Conservation (phyloP, 2,888 invertebrate species). For the Drosophila falleni region DNA sequence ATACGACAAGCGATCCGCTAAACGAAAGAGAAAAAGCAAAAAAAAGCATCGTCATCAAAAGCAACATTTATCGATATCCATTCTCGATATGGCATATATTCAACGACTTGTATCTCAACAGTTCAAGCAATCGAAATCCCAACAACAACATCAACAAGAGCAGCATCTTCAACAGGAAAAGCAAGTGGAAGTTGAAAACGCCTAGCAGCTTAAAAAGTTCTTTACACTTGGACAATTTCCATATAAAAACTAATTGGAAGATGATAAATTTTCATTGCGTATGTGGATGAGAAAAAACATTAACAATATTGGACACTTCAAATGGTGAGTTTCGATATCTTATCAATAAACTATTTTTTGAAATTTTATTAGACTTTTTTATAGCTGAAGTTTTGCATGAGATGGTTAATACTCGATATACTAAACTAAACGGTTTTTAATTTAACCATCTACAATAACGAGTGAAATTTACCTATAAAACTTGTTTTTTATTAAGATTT, state of each 20-base stretch:
- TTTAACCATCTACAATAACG: too few relatives aligned
- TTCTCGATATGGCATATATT: conserved; percentile 43
- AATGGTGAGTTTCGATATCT: conserved; percentile 31
- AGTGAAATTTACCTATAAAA: too few relatives aligned
- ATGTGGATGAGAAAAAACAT: conserved; percentile 2
- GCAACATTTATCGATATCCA: conserved; percentile 38
- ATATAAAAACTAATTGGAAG: neutral
- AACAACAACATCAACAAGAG: conserved; percentile 35
- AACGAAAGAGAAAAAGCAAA: conserved; percentile 46
- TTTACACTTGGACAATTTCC: conserved; percentile 11
- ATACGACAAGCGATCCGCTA: conserved; percentile 77
- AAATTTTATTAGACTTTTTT: too few relatives aligned
- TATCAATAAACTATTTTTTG: neutral
- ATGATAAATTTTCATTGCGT: conserved; percentile 1
- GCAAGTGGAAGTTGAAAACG: conserved; percentile 35
- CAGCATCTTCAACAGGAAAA: conserved; percentile 20
- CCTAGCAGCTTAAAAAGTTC: conserved; percentile 46
- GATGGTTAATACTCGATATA: too few relatives aligned
- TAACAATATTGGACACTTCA: conserved; percentile 25
- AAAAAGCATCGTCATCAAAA: conserved; percentile 14
- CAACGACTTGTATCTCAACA: conserved; percentile 39
- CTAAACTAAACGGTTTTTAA: too few relatives aligned
- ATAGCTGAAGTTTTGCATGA: too few relatives aligned
- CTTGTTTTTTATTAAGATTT: neutral
- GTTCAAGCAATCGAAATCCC: conserved; percentile 32